Evolutionary conservation across 1,140 invertebrate species (phyloP), one percentile per base, ranked within the genome.

Genomic region (Solen grandis): DNA sequence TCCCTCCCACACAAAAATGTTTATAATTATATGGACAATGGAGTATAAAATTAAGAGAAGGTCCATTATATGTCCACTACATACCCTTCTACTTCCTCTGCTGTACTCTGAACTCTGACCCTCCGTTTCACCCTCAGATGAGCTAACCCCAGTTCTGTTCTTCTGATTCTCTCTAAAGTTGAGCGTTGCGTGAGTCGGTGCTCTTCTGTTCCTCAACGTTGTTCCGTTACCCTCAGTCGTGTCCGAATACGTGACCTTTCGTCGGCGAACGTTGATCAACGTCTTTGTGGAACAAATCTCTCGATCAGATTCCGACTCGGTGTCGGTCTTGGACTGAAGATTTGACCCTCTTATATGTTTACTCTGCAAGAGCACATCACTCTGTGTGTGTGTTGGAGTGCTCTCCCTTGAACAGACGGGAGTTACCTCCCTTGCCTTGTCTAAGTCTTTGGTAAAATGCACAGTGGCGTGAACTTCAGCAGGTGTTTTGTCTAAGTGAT

Each of bases 101-200:
- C 68, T 78, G 27, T 78, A 66, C 57, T 78, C 75, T 16, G 75
- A 68, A 41, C 73, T 65, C 16, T 65, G 73, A 16, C 75, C 75
- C 41, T 78, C 75, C 1, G 59, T 85, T 66, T 85, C 80, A 3
- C 75, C 80, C 35, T 85, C 84, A 14, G 76, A 82, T 13, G 84
- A 85, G 59, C 84, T 85, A 5, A 77, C 33, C 3, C 63, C 36
- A 38, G 75, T 59, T 29, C 38, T 68, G 38, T 63, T 77, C 31
- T 68, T 35, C 1, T 41, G 68, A 22, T 76, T 8, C 19, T 46
- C 41, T 46, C 41, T 76, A 22, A 13, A 5, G 16, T 69, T 65
- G 14, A 50, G 50, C 16, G 59, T 25, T 1, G n/a, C 25, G 10
- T 66, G 19, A 27, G 41, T 52, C 14, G 62, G 46, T 0, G 68